Conservation (phyloP, 1,140 invertebrate species). For the Pseudomyrmex flavicornis region DNA sequence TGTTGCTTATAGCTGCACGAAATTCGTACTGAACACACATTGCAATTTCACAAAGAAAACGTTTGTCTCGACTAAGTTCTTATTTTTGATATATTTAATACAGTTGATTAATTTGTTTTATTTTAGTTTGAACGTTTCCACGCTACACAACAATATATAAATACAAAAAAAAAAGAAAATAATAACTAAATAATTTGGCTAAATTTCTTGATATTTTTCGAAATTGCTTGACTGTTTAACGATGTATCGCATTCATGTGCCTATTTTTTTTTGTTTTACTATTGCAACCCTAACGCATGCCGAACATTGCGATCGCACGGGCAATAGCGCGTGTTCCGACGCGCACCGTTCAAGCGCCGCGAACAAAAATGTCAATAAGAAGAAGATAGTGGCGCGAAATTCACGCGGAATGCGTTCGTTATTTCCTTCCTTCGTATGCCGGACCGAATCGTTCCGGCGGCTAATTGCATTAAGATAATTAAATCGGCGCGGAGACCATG, state of each 20-base stretch:
- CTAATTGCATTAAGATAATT: slow-evolving; percentile 78
- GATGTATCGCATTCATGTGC: not conserved
- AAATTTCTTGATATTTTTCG: not conserved
- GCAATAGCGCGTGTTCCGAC: not conserved
- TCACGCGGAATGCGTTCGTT: slow-evolving; percentile 49
- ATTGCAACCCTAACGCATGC: slow-evolving; percentile 27
- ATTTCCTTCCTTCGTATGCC: slow-evolving; percentile 20
- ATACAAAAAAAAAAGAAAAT: too few species aligned
- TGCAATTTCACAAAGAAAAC: not conserved
- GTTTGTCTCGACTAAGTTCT: not conserved
- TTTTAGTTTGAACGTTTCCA: too few species aligned
- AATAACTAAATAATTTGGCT: not conserved
- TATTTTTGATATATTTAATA: too few species aligned
- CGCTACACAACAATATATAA: too few species aligned
- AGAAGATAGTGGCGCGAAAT: slow-evolving; percentile 67
- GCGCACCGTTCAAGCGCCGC: slow-evolving; percentile 56
- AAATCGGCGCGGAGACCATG: slow-evolving; percentile 63
- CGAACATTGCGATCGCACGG: slow-evolving; percentile 38
- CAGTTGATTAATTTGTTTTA: too few species aligned
- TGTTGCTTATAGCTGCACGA: slow-evolving; percentile 14
- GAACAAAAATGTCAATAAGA: slow-evolving; percentile 64
- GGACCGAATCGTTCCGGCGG: slow-evolving; percentile 31
- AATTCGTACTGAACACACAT: not conserved
- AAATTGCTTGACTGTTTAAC: not conserved
- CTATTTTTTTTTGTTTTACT: not conserved